phyloP scores from a whole-genome alignment of 1,140 invertebrate genomes.

The Cherax destructor region DNA sequence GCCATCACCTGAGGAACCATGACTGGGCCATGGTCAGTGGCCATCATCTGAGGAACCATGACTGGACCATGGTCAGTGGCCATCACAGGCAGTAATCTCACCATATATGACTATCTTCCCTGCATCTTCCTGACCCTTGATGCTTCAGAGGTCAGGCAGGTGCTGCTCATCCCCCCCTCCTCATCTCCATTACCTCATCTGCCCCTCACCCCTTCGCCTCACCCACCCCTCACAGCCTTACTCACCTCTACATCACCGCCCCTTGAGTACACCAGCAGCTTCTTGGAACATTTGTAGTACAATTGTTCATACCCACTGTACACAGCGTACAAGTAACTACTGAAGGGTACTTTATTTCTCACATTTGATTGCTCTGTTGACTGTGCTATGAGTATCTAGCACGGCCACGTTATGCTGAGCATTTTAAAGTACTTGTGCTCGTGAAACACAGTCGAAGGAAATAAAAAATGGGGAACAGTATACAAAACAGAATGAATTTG shows the following conservation, averaged over 20 bases:
- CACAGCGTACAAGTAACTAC: no score
- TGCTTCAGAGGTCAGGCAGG: neutral
- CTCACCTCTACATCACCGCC: neutral
- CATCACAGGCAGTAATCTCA: conserved; percentile 6
- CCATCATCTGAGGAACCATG: conserved; percentile 4
- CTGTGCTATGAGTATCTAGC: no score
- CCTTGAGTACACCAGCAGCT: no score
- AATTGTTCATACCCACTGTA: no score
- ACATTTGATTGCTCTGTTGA: no score
- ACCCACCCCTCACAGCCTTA: neutral
- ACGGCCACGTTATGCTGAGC: no score
- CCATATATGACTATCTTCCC: neutral
- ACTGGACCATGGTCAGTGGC: neutral
- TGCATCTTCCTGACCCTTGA: conserved; percentile 3
- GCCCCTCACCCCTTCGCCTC: neutral
- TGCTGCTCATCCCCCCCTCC: neutral
- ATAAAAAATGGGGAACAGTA: no score
- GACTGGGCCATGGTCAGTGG: neutral
- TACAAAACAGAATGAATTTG: no score
- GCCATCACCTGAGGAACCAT: neutral
- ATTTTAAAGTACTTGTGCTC: no score
- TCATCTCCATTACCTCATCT: neutral
- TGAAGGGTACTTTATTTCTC: no score
- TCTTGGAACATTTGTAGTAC: no score
- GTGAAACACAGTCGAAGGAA: no score